Conservation (phyloP, 1,140 invertebrate genomes). For the Trachymyrmex septentrionalis region DNA sequence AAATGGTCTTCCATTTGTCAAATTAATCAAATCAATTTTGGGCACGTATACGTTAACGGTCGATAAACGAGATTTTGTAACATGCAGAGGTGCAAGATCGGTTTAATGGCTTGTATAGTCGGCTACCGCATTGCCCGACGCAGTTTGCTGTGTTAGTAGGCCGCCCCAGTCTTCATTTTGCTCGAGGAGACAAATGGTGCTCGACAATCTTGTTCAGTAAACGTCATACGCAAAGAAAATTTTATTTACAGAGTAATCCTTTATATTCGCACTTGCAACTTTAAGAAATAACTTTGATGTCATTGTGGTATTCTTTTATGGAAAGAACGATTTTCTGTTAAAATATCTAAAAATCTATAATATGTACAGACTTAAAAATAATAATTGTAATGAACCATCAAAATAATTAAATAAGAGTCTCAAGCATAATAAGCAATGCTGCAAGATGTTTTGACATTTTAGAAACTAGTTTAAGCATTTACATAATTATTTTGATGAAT, state of each 20-base stretch:
- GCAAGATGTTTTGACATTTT: too few species aligned
- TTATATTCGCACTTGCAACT: background rate
- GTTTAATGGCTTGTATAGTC: constrained; percentile 54
- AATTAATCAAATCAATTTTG: constrained; percentile 54
- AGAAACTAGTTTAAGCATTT: too few species aligned
- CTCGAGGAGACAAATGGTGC: constrained; percentile 39
- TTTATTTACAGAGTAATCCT: constrained; percentile 9
- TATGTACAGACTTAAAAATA: too few species aligned
- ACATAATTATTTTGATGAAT: too few species aligned
- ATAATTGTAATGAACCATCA: too few species aligned
- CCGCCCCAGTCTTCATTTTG: constrained; percentile 39
- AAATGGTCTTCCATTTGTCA: constrained; percentile 4
- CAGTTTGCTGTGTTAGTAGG: constrained; percentile 58
- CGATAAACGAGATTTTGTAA: constrained; percentile 60
- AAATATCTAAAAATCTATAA: too few species aligned
- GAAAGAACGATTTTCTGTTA: too few species aligned
- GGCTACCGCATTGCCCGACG: constrained; percentile 47
- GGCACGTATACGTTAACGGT: constrained; percentile 41
- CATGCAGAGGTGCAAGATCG: constrained; percentile 47
- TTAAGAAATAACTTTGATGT: background rate
- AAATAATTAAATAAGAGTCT: too few species aligned
- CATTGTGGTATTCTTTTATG: background rate
- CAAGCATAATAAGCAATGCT: too few species aligned
- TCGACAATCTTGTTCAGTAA: constrained; percentile 38
- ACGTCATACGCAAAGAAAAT: constrained; percentile 23